Percentiles rank a stretch among this genome's conserved stretches.
Evolutionary conservation across 2,113 vertebrate species (phyloP).

Genomic region (Daboia siamensis): DNA sequence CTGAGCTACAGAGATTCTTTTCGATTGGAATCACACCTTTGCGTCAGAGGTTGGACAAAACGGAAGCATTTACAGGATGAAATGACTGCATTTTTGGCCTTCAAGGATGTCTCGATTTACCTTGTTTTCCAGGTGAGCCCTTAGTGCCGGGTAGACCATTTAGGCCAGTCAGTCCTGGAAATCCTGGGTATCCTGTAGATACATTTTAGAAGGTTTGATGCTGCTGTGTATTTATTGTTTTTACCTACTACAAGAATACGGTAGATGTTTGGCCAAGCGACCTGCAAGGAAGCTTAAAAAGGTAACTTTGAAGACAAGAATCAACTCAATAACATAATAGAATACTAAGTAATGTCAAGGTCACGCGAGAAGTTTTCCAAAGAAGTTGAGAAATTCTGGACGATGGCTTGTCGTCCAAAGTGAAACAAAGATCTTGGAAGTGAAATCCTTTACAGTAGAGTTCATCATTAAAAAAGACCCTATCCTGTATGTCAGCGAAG

Average conservation of each 20-base stretch:
- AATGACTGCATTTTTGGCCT: not conserved
- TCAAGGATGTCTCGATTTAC: constrained; percentile 55
- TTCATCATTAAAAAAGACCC: not conserved
- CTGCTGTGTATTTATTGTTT: not conserved
- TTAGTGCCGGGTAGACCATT: constrained; percentile 90
- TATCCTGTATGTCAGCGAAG: not conserved
- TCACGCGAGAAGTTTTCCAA: not conserved
- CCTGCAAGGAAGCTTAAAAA: not conserved
- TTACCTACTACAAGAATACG: not conserved
- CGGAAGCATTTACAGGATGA: not conserved
- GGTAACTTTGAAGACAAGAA: too few relatives aligned
- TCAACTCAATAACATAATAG: not conserved
- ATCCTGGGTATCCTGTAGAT: constrained; percentile 78
- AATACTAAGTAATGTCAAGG: not conserved
- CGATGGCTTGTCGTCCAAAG: not conserved
- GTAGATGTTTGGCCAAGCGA: too few relatives aligned
- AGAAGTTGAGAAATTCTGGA: not conserved
- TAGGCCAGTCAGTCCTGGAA: constrained; percentile 85
- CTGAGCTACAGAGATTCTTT: not conserved
- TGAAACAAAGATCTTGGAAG: not conserved
- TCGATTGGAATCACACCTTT: not conserved
- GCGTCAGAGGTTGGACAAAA: not conserved
- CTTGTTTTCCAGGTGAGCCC: constrained; percentile 84
- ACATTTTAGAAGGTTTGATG: constrained; percentile 28
- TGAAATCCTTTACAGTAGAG: not conserved